Evolutionary conservation across 2,888 invertebrate species (phyloP).

Genomic region (Drosophila paracracens): DNA sequence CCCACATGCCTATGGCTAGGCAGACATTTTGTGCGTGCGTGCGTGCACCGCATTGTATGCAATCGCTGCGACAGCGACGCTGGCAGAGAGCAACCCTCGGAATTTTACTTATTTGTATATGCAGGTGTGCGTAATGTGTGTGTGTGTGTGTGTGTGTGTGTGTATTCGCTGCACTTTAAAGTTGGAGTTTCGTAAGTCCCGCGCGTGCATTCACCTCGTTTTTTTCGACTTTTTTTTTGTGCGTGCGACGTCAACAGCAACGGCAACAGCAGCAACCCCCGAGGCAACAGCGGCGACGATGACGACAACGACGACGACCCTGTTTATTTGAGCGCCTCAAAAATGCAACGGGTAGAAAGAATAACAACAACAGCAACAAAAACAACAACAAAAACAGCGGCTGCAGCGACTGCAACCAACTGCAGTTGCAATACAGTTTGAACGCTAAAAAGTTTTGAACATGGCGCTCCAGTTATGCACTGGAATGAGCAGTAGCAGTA

Average conservation of each 20-base stretch:
- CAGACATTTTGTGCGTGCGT: conserved; percentile 74
- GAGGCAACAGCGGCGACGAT: conserved; percentile 56
- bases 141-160: conserved; percentile 38
- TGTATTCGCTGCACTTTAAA: conserved; percentile 75
- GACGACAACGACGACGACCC: conserved; percentile 71
- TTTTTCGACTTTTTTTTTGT: conserved; percentile 77
- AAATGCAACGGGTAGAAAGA: conserved; percentile 61
- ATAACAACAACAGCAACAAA: conserved; percentile 40
- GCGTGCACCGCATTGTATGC: conserved; percentile 70
- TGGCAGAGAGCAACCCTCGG: conserved; percentile 55
- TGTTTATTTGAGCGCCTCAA: conserved; percentile 78
- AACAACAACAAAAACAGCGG: conserved; percentile 35
- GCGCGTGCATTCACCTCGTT: conserved; percentile 84
- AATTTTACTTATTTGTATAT: conserved; percentile 31
- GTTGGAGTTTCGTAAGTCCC: conserved; percentile 81
- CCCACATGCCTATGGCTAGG: conserved; percentile 39
- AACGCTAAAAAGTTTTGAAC: conserved; percentile 79
- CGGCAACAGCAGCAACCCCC: conserved; percentile 62
- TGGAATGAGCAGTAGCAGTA: conserved; percentile 62
- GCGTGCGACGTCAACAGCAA: conserved; percentile 65
- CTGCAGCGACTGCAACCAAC: conserved; percentile 39
- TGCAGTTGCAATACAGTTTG: conserved; percentile 73
- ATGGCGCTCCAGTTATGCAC: conserved; percentile 76
- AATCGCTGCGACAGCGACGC: conserved; percentile 29
- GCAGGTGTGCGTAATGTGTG: conserved; percentile 47